Evolutionary conservation across 2,113 vertebrate genomes (phyloP).

Genomic region (Callipepla squamata): DNA sequence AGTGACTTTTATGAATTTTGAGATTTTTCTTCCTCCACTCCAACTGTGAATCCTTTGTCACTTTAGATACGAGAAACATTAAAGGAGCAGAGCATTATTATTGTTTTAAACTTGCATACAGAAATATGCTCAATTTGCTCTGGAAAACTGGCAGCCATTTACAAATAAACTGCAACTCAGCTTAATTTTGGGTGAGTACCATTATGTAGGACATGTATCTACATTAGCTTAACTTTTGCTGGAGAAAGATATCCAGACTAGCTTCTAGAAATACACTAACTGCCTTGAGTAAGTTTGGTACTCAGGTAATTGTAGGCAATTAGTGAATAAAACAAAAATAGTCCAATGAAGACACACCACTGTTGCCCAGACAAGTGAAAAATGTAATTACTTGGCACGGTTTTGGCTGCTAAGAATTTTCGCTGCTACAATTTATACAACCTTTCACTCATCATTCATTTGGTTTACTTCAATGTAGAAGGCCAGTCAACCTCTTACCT

Average conservation of each 20-base stretch:
- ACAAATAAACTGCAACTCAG: not conserved
- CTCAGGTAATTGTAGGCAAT: slow-evolving; percentile 19
- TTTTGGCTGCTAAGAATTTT: not conserved
- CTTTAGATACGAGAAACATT: not conserved
- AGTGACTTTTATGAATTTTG: not conserved
- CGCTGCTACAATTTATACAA: not conserved
- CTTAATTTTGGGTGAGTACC: not conserved
- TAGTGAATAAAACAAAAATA: slow-evolving; percentile 7
- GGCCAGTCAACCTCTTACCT: not conserved
- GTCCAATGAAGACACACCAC: not conserved
- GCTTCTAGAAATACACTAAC: not conserved
- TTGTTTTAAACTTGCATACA: not conserved
- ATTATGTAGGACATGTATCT: not conserved
- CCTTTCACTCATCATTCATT: not conserved
- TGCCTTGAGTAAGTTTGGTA: slow-evolving; percentile 5
- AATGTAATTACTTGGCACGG: not conserved
- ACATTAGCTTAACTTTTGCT: not conserved
- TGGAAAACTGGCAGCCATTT: not conserved
- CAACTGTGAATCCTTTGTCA: not conserved
- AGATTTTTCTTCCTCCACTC: not conserved
- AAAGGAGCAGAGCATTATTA: not conserved
- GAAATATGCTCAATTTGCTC: not conserved
- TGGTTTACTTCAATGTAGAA: not conserved
- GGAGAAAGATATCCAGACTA: not conserved
- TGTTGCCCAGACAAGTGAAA: slow-evolving; percentile 2